Conservation (phyloP, 2,888 invertebrate species). For the Perdita meconis region DNA sequence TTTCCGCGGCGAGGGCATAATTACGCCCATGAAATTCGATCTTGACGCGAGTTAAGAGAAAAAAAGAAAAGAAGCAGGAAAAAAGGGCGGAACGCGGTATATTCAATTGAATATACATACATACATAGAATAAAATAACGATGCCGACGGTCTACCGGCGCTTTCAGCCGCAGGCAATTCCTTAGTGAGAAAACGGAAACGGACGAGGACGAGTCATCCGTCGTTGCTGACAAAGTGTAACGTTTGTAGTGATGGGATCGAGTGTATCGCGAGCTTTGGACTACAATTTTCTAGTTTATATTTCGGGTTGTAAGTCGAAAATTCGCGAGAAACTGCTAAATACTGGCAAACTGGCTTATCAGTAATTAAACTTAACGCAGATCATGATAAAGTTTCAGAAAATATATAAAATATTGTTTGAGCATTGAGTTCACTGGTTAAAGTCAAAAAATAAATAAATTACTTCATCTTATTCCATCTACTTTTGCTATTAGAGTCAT, state of each 20-base stretch:
- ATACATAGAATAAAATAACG: background rate
- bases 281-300: too few relatives aligned
- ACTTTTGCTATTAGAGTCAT: too few relatives aligned
- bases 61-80: background rate
- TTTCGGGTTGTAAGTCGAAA: background rate
- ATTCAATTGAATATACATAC: background rate
- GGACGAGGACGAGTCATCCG: conserved; percentile 32
- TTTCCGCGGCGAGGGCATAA: background rate
- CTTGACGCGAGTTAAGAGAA: background rate
- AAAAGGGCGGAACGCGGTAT: background rate
- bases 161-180: background rate
- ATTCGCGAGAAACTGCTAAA: too few relatives aligned
- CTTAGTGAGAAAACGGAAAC: conserved; percentile 38
- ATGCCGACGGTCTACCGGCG: background rate
- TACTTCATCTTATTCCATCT: too few relatives aligned
- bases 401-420: too few relatives aligned
- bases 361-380: too few relatives aligned
- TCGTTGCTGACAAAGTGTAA: conserved; percentile 38
- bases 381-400: too few relatives aligned
- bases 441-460: too few relatives aligned
- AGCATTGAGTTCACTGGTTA: too few relatives aligned
- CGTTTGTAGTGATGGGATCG: background rate
- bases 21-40: conserved; percentile 3
- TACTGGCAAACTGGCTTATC: too few relatives aligned
- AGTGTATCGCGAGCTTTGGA: background rate